Evolutionary conservation across 2,888 invertebrate species (phyloP), one percentile per base, ranked within the genome.

Genomic region (Pyralis farinalis): DNA sequence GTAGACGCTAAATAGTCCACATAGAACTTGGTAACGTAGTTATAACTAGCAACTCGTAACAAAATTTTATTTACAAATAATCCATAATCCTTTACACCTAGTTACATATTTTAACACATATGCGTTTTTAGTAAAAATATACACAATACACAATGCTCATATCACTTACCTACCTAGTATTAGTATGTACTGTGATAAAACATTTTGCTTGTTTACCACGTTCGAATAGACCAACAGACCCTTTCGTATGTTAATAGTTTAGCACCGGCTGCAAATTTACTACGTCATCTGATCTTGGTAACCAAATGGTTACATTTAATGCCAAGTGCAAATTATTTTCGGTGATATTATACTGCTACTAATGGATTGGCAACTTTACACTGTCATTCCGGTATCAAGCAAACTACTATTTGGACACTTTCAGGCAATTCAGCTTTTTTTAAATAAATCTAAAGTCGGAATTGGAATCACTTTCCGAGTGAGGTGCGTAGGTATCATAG

Each of bases 31-130:
- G 82, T 83, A 84, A 84, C 82, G 71, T 69, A 59, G 55, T 65
- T 62, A 58, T 60, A 53, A 54, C 63, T 58, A 66, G 64, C 63
- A 66, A 70, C 58, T 64, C 53, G 54, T 63, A 67, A 66, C 71
- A 67, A 79, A 76, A 71, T 72, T 72, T 77, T 85, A 85, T 86
- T 78, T 84, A 86, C 85, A 85, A 66, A 71, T 66, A 71, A 72
- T 73, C 71, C 73, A 49, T 65, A 62, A 65, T 68, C 76, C 74
- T 70, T 61, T 57, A 69, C 53, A 63, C 55, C 58, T 67, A 67
- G 58, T 67, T 65, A 67, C 51, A 69, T 55, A 51, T 54, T 53
- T 58, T 55, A 57, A 55, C 55, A 62, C 51, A 50, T 53, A 63
- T 53, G 53, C 59, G 56, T 58, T 56, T 60, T 66, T 65, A 61